Conservation (phyloP, 2,113 vertebrate species). For the Colistium nudipinnis region DNA sequence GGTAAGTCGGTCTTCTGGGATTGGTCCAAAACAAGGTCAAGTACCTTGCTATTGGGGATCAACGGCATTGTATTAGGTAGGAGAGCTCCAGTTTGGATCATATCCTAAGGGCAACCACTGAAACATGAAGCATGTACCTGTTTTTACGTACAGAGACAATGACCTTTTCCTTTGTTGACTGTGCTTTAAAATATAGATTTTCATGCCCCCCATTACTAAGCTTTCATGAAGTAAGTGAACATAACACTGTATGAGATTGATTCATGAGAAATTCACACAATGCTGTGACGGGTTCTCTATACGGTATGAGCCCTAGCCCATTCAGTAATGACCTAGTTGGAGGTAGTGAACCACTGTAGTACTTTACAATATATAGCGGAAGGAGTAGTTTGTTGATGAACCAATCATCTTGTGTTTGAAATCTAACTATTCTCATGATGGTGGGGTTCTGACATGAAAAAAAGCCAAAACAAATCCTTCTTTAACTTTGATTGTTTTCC, state of each 20-base stretch:
- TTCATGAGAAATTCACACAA: conserved; percentile 22
- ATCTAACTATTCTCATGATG: background rate
- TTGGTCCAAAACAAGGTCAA: conserved; percentile 75
- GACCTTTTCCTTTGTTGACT: conserved; percentile 48
- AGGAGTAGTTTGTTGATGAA: background rate
- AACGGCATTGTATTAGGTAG: conserved; percentile 47
- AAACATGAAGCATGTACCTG: conserved; percentile 55
- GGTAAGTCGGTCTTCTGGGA: conserved; percentile 49
- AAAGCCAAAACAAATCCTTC: too few relatives aligned
- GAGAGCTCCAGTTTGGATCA: conserved; percentile 24
- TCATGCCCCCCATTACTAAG: conserved; percentile 25
- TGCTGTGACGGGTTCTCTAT: conserved; percentile 28
- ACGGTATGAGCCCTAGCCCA: conserved; percentile 4
- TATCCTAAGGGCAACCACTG: conserved; percentile 60
- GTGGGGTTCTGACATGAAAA: background rate
- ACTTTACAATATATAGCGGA: background rate
- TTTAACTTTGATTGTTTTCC: too few relatives aligned
- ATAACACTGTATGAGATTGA: conserved; percentile 32
- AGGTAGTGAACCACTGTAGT: background rate
- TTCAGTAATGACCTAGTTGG: conserved; percentile 37
- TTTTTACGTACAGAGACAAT: conserved; percentile 47
- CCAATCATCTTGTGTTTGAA: background rate
- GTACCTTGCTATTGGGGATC: conserved; percentile 33
- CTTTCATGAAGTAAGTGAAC: conserved; percentile 52
- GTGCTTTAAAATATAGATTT: conserved; percentile 56